phyloP scores from a whole-genome alignment of 2,888 invertebrate species.

The Cheilosia urbana region DNA sequence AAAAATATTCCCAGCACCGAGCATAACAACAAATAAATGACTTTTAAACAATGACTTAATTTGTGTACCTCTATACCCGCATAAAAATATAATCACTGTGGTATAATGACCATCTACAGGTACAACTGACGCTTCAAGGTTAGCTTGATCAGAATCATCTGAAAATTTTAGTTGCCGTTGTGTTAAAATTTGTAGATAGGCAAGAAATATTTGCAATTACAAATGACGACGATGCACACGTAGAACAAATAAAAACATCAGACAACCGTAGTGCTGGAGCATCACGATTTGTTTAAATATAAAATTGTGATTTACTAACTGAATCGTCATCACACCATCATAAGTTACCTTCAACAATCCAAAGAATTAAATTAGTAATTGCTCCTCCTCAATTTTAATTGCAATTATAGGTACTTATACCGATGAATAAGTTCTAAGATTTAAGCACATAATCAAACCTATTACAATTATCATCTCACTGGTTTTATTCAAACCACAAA shows the following conservation, averaged over 20 bases:
- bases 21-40: not conserved
- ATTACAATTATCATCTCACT: not conserved
- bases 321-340: not conserved
- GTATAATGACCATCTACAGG: slow-evolving; percentile 1
- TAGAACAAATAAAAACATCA: not conserved
- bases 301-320: not conserved
- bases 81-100: slow-evolving; percentile 11
- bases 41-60: slow-evolving; percentile 31
- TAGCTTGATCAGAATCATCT: slow-evolving; percentile 1
- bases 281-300: slow-evolving; percentile 38
- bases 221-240: not conserved
- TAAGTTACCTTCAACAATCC: not conserved
- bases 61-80: not conserved
- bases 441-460: too few species aligned
- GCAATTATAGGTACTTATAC: too few species aligned
- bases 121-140: slow-evolving; percentile 23
- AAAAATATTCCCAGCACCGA: not conserved
- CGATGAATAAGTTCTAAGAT: too few species aligned
- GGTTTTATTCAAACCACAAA: too few species aligned
- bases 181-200: too few species aligned
- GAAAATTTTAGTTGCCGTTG: slow-evolving; percentile 5
- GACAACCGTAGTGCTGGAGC: not conserved
- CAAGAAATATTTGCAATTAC: slow-evolving; percentile 1
- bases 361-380: not conserved
- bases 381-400: not conserved